These are phyloP conservation scores for Crotalus helleri DNA, from an alignment of 2,113 vertebrate species.

Conservation along the genomic window DNA sequence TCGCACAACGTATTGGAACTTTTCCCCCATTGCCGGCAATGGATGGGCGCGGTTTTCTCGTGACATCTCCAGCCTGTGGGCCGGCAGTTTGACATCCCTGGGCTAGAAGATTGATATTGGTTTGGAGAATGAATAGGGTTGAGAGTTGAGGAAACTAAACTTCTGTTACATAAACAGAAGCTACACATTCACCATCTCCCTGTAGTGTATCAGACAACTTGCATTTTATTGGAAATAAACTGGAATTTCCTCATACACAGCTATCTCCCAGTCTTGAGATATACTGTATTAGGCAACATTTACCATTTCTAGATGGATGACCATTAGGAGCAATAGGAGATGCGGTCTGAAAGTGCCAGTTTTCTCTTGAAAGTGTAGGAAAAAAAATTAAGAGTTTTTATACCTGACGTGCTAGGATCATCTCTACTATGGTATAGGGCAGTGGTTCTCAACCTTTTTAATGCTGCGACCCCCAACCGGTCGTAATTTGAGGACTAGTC, in stretches of 20 bases:
- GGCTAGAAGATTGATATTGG: not conserved
- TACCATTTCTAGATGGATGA: not conserved
- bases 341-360: not conserved
- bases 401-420: not conserved
- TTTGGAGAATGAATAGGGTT: not conserved
- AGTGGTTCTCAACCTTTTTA: too few relatives aligned
- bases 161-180: not conserved
- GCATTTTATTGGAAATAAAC: not conserved
- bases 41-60: too few relatives aligned
- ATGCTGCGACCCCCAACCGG: too few relatives aligned
- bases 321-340: not conserved
- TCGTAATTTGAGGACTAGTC: too few relatives aligned
- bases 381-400: not conserved
- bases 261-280: not conserved
- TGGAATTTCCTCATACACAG: not conserved
- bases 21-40: too few relatives aligned
- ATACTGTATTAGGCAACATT: not conserved
- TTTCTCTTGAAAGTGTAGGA: not conserved
- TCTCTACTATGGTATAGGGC: not conserved
- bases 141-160: not conserved
- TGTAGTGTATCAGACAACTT: not conserved
- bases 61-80: too few relatives aligned
- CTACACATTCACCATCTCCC: not conserved
- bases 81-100: not conserved
- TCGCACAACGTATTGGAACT: too few relatives aligned